Evolutionary conservation across 2,113 vertebrate genomes (phyloP), one percentile per base, ranked within the genome.

Genomic region (Zeus faber): DNA sequence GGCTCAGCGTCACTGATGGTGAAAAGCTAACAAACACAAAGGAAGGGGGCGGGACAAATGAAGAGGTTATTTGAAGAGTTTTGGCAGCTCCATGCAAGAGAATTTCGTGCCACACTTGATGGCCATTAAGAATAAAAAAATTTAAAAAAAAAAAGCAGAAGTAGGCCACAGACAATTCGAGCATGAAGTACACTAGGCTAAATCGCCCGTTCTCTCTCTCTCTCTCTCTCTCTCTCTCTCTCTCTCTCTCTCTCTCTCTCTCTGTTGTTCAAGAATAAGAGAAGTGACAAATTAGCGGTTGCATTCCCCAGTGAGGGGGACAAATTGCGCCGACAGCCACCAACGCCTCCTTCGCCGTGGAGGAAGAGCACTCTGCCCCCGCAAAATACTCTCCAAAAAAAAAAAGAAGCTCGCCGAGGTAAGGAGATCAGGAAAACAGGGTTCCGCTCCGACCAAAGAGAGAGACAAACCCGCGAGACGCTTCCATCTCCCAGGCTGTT

Each of bases 111-210:
- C 49, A 64, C 45, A 68, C 46, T 72, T 67, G 46, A 48, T 59
- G 35, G 40, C 54, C 65, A 80, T 76, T 81, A 80, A 72, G 46
- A 81, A 65, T 79, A 77, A 46, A 58, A 62, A 74, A n/a, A 65
- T 79, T 79, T 49, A 58, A 62, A 74, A 66, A 72, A 58, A 62
- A 74, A 66, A 72, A 45, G 44, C 40, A 62, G 55, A 83, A 79
- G 37, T 70, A 81, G 79, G 77, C 50, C 82, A 66, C 27, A 21
- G 62, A 74, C 7, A 57, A 37, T 35, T 69, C 26, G 45, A 60
- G 62, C 54, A 63, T 44, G 66, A 71, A 48, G 51, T 69, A 53
- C 47, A 43, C 58, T 60, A 61, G 64, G 44, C 51, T 49, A 43
- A 58, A 62, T 33, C 0, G 26, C 35, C 43, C 59, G 21, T 52